Conservation (phyloP, 2,797 vertebrate genomes). For the Botia almorhae region DNA sequence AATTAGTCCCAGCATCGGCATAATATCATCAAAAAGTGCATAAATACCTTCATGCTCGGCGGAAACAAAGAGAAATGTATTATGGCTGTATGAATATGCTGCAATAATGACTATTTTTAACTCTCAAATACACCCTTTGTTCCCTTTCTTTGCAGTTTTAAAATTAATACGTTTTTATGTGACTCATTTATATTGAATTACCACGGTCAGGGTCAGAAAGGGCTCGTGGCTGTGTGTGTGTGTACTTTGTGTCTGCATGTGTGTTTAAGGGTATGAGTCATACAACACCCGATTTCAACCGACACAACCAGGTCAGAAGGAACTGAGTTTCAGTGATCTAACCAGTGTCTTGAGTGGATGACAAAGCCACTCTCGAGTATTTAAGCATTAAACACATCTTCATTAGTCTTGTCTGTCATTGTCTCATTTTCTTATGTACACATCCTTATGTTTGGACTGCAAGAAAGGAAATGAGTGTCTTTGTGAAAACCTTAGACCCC, state of each 20-base stretch:
- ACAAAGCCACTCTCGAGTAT: too few relatives aligned
- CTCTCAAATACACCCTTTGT: background rate
- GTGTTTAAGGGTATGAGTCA: constrained; percentile 48
- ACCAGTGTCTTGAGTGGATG: too few relatives aligned
- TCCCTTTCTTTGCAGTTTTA: constrained; percentile 16
- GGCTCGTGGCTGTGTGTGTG: constrained; percentile 21
- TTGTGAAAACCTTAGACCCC: background rate
- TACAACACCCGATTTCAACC: constrained; percentile 23
- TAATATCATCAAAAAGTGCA: constrained; percentile 1
- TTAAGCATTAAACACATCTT: too few relatives aligned
- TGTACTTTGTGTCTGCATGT: background rate
- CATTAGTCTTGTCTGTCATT: too few relatives aligned
- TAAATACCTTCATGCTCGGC: background rate
- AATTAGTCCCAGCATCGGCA: constrained; percentile 10
- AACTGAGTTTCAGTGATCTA: too few relatives aligned
- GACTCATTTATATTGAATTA: constrained; percentile 36
- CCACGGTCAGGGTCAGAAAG: constrained; percentile 15
- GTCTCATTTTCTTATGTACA: too few relatives aligned
- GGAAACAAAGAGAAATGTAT: background rate
- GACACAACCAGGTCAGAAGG: too few relatives aligned
- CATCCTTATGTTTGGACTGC: constrained; percentile 14
- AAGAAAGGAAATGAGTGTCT: background rate
- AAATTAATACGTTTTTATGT: background rate
- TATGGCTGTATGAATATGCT: constrained; percentile 11
- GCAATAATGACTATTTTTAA: background rate